Base-by-base conservation (phyloP, 2,113 vertebrate genomes). In the Lichenostomus cassidix region DNA sequence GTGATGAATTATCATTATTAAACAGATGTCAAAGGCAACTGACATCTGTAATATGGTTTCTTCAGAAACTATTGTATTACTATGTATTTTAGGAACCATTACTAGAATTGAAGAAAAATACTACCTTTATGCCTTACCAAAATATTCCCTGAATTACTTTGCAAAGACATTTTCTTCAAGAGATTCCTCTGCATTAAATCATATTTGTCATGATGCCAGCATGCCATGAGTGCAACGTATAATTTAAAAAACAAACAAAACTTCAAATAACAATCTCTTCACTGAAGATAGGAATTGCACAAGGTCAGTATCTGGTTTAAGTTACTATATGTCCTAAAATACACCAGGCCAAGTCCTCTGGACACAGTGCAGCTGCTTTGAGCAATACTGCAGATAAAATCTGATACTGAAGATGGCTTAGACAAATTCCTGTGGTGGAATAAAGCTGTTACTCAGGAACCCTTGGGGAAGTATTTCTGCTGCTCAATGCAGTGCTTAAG, bases 241-340 rank as follows among this genome's bases (percentile, higher is more conserved):
- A 81, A 95, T 78, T 96, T 68, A 53, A 94, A 96, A 96, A 96
- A 76, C 76, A 95, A 95, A 67, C 83, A 89, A 75, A 97, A 95
- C 44, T 95, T 81, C 88, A 93, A 78, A 44, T 85, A 83, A 86
- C 88, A 60, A 60, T 60, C 73, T 92, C 76, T 88, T 85, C 0
- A 20, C 79, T 68, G 73, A 80, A 93, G 88, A 96, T 11, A 90
- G 79, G 94, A 92, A 93, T 83, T 90, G 56, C 44, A 92, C 83
- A 89, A 90, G 92, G 92, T 95, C 90, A 63, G 31, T 63, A 56
- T 86, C 68, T 95, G 95, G 88, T 92, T 96, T 96, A 93, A 95
- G 65, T 97, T 96, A 96, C 92, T 90, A 0, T 22, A 63, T 64
- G 62, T 81, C 93, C 86, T 79, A 96, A 96, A 96, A 97, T 95